Evolutionary conservation across 2,888 invertebrate species (phyloP).

Genomic region (Mythimna lalbum): DNA sequence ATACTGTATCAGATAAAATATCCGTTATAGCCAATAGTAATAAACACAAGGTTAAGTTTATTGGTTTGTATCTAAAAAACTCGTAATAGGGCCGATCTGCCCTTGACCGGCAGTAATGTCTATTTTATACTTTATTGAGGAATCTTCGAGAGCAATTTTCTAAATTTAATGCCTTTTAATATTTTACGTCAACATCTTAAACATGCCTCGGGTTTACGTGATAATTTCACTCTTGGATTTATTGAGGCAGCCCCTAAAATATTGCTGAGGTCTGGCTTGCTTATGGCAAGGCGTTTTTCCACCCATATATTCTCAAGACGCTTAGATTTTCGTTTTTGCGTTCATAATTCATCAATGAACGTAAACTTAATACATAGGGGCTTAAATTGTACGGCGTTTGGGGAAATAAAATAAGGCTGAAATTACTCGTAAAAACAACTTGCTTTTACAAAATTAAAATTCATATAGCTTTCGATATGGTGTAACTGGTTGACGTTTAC

Average conservation of each 20-base stretch:
- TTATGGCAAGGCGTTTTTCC: slow-evolving; percentile 40
- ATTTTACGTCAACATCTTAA: slow-evolving; percentile 64
- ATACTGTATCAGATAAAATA: slow-evolving; percentile 14
- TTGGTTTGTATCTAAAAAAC: slow-evolving; percentile 46
- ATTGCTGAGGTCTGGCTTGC: slow-evolving; percentile 45
- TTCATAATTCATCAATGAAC: slow-evolving; percentile 49
- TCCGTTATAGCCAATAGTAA: slow-evolving; percentile 23
- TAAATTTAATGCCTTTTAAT: slow-evolving; percentile 56
- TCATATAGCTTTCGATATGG: slow-evolving; percentile 1
- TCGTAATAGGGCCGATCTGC: slow-evolving; percentile 35
- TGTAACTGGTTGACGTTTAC: not conserved
- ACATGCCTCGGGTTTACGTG: slow-evolving; percentile 54
- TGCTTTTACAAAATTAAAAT: slow-evolving; percentile 23
- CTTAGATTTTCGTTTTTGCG: slow-evolving; percentile 53
- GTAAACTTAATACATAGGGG: slow-evolving; percentile 39
- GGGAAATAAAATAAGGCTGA: slow-evolving; percentile 15
- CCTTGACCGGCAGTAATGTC: slow-evolving; percentile 51
- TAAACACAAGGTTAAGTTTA: slow-evolving; percentile 49
- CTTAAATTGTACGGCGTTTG: slow-evolving; percentile 26
- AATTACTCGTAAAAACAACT: slow-evolving; percentile 1
- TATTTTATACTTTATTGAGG: slow-evolving; percentile 54
- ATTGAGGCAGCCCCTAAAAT: slow-evolving; percentile 63
- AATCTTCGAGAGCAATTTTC: slow-evolving; percentile 46
- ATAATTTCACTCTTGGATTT: slow-evolving; percentile 65
- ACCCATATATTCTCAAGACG: slow-evolving; percentile 44